Conservation (phyloP, 2,888 invertebrate genomes). For the Eledona agricola region DNA sequence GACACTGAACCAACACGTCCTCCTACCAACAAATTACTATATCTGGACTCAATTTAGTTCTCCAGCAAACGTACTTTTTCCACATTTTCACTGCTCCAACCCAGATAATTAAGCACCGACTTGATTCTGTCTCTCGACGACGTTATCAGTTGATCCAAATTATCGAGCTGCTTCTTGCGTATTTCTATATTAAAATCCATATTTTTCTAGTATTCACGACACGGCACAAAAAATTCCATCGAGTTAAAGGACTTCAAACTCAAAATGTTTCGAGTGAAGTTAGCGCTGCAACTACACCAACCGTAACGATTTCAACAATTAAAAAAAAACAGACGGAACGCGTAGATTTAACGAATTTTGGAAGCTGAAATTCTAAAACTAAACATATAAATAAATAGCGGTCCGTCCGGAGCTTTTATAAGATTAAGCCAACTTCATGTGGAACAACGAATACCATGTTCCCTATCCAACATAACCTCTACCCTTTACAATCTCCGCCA, state of each 20-base stretch:
- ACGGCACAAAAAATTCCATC: constrained; percentile 14
- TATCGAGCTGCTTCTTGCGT: constrained; percentile 59
- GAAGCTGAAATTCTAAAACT: too few species aligned
- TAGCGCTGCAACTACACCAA: constrained; percentile 13
- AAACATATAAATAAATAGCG: too few species aligned
- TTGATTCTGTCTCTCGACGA: constrained; percentile 57
- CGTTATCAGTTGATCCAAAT: constrained; percentile 58
- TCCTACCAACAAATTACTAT: constrained; percentile 51
- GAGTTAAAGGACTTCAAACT: constrained; percentile 6
- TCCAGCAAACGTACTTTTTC: constrained; percentile 17
- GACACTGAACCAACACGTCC: constrained; percentile 58
- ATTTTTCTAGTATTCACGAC: constrained; percentile 3
- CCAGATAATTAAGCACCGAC: constrained; percentile 54
- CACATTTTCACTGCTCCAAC: constrained; percentile 56
- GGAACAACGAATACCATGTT: too few species aligned
- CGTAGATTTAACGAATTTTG: too few species aligned
- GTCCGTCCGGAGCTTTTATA: too few species aligned
- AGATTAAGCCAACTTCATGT: too few species aligned
- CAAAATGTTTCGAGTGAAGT: constrained; percentile 13
- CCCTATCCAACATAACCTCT: too few species aligned
- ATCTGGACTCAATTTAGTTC: neutral
- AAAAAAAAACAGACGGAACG: too few species aligned
- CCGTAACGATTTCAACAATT: too few species aligned
- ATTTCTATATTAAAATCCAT: constrained; percentile 62
- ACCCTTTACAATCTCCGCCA: too few species aligned